phyloP scores from a whole-genome alignment of 2,797 vertebrate species.

The Hapalemur alaotrensis region DNA sequence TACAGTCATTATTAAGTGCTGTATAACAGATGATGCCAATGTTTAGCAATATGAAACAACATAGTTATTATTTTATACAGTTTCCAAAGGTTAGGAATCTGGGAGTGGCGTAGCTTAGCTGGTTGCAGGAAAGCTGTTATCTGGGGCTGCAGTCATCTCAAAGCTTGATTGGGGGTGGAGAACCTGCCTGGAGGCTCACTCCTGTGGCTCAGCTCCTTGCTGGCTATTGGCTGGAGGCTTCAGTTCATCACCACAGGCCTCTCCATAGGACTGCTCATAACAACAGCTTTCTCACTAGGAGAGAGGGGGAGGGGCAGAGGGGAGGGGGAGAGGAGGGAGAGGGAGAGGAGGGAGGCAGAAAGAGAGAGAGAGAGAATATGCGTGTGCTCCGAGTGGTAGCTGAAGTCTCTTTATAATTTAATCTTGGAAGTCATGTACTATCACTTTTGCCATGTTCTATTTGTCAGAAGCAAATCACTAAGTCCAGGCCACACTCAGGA shows the following conservation, averaged over 20 bases:
- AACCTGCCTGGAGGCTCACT: background rate
- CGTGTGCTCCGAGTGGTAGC: background rate
- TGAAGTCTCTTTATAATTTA: background rate
- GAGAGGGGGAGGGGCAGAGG: background rate
- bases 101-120: background rate
- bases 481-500: background rate
- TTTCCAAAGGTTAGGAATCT: background rate
- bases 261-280: background rate
- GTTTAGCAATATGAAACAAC: background rate
- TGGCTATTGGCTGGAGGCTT: background rate
- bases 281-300: background rate
- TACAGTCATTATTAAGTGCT: background rate
- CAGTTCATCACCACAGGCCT: background rate
- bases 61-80: background rate
- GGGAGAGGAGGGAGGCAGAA: background rate
- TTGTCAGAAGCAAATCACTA: background rate
- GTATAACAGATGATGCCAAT: background rate
- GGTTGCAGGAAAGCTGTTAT: background rate
- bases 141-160: background rate
- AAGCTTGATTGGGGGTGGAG: background rate
- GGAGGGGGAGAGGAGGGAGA: background rate
- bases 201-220: background rate
- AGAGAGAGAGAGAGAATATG: background rate
- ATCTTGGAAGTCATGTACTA: background rate
- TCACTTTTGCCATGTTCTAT: background rate